A percentile compares a stretch with the other conserved stretches of the same genome.
These are phyloP conservation scores for Crypturellus tataupa DNA, from an alignment of 2,797 vertebrate species.

Conservation along the genomic window DNA sequence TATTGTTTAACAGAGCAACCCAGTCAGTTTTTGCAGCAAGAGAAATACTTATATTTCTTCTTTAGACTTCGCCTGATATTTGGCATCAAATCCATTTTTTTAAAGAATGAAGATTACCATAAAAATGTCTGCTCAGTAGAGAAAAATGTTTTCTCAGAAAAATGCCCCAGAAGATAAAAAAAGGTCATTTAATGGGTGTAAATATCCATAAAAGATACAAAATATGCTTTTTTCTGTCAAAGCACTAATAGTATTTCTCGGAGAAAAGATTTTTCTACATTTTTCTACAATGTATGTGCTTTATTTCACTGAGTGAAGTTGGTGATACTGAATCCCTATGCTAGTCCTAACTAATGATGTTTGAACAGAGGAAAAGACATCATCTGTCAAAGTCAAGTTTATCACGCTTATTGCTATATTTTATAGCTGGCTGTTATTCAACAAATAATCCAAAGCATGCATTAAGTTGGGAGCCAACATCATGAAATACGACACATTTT, in stretches of 20 bases:
- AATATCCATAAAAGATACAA: constrained; percentile 51
- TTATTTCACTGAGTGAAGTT: constrained; percentile 20
- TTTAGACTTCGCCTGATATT: constrained; percentile 29
- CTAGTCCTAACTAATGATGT: constrained; percentile 37
- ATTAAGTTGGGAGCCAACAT: constrained; percentile 6
- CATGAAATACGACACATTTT: constrained; percentile 58
- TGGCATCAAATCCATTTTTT: constrained; percentile 41
- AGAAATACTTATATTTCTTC: constrained; percentile 26
- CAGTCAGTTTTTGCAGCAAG: neutral
- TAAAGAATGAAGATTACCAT: neutral
- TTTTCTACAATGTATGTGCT: constrained; percentile 30
- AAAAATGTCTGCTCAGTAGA: constrained; percentile 3
- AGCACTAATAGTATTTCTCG: neutral
- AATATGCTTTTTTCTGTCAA: neutral
- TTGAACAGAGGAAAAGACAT: constrained; percentile 45
- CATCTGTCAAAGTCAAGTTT: constrained; percentile 52
- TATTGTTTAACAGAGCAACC: neutral
- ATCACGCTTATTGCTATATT: constrained; percentile 25
- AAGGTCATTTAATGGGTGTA: constrained; percentile 51
- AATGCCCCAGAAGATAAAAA: constrained; percentile 36
- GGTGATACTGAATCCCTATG: constrained; percentile 4
- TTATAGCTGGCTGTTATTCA: constrained; percentile 36
- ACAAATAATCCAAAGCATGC: constrained; percentile 26
- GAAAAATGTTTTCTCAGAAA: constrained; percentile 52
- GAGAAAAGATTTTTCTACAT: neutral